Evolutionary conservation across 2,113 vertebrate species (phyloP).

Genomic region (Panthera tigris): DNA sequence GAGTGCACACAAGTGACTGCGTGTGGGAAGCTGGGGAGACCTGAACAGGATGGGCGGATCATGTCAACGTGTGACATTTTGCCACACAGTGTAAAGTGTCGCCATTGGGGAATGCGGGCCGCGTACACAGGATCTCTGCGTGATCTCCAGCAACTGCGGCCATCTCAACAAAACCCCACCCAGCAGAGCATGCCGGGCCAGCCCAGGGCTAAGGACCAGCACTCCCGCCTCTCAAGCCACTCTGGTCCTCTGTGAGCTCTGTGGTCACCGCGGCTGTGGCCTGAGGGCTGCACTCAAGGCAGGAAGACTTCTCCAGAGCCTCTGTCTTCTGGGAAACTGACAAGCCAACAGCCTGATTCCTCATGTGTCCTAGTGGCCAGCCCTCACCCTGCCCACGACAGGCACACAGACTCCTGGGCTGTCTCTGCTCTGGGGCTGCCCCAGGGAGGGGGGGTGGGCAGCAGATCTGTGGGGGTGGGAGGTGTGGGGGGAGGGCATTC

Average conservation of each 20-base stretch:
- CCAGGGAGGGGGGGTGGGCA: background rate
- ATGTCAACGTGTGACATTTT: background rate
- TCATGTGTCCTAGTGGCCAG: background rate
- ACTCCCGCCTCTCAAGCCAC: background rate
- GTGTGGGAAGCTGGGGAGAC: background rate
- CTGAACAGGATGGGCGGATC: accelerated
- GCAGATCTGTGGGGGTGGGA: no score
- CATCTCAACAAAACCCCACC: no score
- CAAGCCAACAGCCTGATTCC: background rate
- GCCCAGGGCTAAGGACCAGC: background rate
- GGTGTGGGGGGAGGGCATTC: no score
- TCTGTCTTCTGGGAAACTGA: background rate
- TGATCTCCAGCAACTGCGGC: background rate
- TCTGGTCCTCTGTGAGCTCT: background rate
- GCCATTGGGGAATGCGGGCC: background rate
- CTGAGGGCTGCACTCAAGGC: accelerated
- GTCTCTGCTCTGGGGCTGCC: no score
- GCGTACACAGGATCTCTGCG: accelerated
- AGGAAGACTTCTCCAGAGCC: background rate
- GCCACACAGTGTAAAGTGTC: accelerated
- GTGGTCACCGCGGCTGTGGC: background rate
- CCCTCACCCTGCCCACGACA: background rate
- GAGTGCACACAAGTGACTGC: background rate
- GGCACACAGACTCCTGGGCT: background rate
- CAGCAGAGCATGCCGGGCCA: background rate